A percentile compares a stretch with the other conserved stretches of the same genome.
Evolutionary conservation across 2,113 vertebrate species (phyloP).

Genomic region (Esox niger): DNA sequence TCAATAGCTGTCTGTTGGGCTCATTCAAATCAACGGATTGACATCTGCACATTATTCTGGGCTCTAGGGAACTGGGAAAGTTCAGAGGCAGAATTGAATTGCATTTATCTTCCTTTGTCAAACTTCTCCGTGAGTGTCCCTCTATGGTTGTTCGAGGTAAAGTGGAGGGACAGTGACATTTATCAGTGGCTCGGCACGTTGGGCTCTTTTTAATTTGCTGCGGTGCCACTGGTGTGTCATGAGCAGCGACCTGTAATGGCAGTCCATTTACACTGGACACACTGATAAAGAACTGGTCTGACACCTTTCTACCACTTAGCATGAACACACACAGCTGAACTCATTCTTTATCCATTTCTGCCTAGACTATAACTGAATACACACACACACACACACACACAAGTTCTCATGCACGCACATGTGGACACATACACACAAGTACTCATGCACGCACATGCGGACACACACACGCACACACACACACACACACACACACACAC

Average conservation of each 20-base stretch:
- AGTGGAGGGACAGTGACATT: slow-evolving; percentile 11
- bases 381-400: not conserved
- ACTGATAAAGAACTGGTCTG: slow-evolving; percentile 41
- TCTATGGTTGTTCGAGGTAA: slow-evolving; percentile 26
- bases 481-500: not conserved
- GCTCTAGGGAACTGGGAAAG: slow-evolving; percentile 55
- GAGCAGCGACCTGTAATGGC: slow-evolving; percentile 30
- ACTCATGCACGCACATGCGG: slow-evolving; percentile 35
- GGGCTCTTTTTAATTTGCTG: slow-evolving; percentile 23
- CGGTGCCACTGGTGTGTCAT: slow-evolving; percentile 20
- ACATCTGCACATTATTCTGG: slow-evolving; percentile 70
- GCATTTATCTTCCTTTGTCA: slow-evolving; percentile 40
- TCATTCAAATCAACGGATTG: slow-evolving; percentile 70
- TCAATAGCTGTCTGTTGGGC: slow-evolving; percentile 67
- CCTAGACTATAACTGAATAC: slow-evolving; percentile 11
- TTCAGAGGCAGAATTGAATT: slow-evolving; percentile 49
- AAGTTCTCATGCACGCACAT: slow-evolving; percentile 28
- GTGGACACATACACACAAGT: slow-evolving; percentile 39
- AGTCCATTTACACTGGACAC: slow-evolving; percentile 41
- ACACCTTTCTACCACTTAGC: slow-evolving; percentile 36
- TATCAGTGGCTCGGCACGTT: slow-evolving; percentile 26
- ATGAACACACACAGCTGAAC: slow-evolving; percentile 33
- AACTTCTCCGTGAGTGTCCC: slow-evolving; percentile 49
- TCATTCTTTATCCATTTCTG: slow-evolving; percentile 44
- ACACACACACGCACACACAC: too few relatives aligned